Conservation (phyloP, 2,113 vertebrate genomes). For the Megaceryle maxima region DNA sequence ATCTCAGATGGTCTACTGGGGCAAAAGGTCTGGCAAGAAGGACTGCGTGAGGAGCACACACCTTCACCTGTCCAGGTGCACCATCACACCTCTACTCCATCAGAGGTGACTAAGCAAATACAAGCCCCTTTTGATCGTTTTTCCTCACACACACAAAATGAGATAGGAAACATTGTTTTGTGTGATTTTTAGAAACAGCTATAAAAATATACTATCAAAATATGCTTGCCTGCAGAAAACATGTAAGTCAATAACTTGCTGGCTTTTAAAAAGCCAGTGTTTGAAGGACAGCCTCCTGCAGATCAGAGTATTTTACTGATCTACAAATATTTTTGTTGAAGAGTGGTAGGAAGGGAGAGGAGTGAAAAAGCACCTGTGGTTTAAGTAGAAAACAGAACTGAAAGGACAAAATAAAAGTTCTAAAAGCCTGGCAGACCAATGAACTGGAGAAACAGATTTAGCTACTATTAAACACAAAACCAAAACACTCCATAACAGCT, state of each 20-base stretch:
- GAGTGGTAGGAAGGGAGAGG: background rate
- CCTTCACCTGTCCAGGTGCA: background rate
- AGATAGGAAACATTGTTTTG: background rate
- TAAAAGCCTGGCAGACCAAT: background rate
- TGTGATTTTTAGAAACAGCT: background rate
- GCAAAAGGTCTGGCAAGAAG: background rate
- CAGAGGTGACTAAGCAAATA: background rate
- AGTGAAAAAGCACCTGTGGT: background rate
- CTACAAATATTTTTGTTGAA: background rate
- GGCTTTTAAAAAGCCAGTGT: background rate
- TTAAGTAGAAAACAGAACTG: background rate
- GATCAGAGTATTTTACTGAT: background rate
- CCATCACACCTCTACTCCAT: background rate
- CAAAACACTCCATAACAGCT: background rate
- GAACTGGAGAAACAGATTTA: background rate
- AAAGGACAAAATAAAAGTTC: background rate
- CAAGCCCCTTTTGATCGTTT: background rate
- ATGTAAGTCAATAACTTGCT: rapidly evolving
- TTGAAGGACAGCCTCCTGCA: background rate
- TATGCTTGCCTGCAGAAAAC: background rate
- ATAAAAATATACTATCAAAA: background rate
- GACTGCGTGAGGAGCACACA: background rate
- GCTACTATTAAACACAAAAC: background rate
- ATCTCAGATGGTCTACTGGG: background rate
- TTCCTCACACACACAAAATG: background rate